A percentile compares a stretch with the other conserved stretches of the same genome.
Evolutionary conservation across 2,113 vertebrate species (phyloP).

Genomic region (Micromys minutus): DNA sequence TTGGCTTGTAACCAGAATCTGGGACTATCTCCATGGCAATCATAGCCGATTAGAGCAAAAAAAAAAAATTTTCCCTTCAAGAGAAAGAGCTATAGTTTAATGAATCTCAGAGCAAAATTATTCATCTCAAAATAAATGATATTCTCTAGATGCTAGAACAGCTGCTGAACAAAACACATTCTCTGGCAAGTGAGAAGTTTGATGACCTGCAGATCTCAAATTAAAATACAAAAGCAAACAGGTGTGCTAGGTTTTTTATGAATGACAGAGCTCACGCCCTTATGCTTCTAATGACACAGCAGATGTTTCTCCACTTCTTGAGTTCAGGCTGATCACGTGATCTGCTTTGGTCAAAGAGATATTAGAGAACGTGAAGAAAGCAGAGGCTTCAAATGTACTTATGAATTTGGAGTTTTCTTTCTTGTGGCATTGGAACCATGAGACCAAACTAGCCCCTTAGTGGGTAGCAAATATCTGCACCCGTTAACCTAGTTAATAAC

Average conservation of each 20-base stretch:
- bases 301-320: neutral
- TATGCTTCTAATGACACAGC: neutral
- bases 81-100: slow-evolving; percentile 56
- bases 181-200: slow-evolving; percentile 53
- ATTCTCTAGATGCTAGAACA: slow-evolving; percentile 58
- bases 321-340: neutral
- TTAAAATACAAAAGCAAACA: slow-evolving; percentile 52
- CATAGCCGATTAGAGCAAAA: slow-evolving; percentile 36
- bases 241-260: slow-evolving; percentile 7
- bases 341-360: slow-evolving; percentile 24
- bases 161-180: slow-evolving; percentile 62
- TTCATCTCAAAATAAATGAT: slow-evolving; percentile 70
- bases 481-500: neutral
- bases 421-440: neutral
- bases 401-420: neutral
- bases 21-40: slow-evolving; percentile 21
- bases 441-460: neutral
- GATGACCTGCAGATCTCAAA: slow-evolving; percentile 52
- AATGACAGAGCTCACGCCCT: neutral
- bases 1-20: slow-evolving; percentile 57
- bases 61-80: slow-evolving; percentile 62
- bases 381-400: neutral
- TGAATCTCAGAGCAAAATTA: slow-evolving; percentile 64
- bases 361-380: slow-evolving; percentile 8
- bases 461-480: neutral